phyloP scores from a whole-genome alignment of 2,113 vertebrate species.

The Benthochromis sp. region DNA sequence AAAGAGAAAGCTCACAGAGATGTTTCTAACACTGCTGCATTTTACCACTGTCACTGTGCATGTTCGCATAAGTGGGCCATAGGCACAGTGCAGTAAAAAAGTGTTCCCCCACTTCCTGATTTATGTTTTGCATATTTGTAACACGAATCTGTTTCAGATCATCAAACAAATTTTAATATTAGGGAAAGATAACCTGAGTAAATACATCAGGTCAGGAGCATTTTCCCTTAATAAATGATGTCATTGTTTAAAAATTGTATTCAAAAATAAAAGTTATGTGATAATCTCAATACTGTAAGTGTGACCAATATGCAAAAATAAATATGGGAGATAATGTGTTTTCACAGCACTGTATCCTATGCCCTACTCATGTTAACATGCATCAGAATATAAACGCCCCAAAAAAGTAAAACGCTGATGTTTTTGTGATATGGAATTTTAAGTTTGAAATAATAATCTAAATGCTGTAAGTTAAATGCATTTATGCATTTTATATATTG shows the following conservation, averaged over 20 bases:
- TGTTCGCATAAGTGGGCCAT: not conserved
- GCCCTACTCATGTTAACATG: not conserved
- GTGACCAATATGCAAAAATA: not conserved
- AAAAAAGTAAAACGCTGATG: fast-evolving
- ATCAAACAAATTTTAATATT: not conserved
- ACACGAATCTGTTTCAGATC: not conserved
- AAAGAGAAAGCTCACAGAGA: not conserved
- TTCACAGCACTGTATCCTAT: not conserved
- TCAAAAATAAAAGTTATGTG: not conserved
- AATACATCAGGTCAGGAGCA: not conserved
- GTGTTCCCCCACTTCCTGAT: not conserved
- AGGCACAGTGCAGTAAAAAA: not conserved
- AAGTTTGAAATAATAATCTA: not conserved
- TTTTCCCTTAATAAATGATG: not conserved
- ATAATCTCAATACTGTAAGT: not conserved
- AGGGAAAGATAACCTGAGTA: not conserved
- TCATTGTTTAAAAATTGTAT: not conserved
- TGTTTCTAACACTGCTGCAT: not conserved
- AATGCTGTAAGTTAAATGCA: not conserved
- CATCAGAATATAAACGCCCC: not conserved
- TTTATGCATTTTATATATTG: not conserved
- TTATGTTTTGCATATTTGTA: not conserved
- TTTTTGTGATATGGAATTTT: not conserved
- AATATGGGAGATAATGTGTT: not conserved
- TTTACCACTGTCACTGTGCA: not conserved